phyloP scores from a whole-genome alignment of 2,113 vertebrate genomes.

The Lasiurus cinereus region DNA sequence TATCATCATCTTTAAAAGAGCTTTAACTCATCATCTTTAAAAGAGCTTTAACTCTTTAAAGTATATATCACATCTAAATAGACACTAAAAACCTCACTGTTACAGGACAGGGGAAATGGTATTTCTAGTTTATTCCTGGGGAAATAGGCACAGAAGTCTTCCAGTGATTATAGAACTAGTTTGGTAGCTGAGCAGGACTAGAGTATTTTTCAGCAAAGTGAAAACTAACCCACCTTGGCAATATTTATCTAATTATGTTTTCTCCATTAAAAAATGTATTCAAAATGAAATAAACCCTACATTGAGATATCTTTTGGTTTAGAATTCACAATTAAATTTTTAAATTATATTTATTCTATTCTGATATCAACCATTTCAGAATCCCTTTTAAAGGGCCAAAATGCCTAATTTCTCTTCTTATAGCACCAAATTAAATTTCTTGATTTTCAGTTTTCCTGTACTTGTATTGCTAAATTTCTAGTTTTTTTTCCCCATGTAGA shows the following conservation, averaged over 20 bases:
- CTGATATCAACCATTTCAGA: constrained; percentile 6
- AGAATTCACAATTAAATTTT: constrained; percentile 38
- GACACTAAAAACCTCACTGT: not conserved
- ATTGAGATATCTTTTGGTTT: constrained; percentile 4
- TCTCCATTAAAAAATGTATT: not conserved
- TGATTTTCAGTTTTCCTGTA: constrained; percentile 3
- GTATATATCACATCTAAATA: not conserved
- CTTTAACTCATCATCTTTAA: constrained; percentile 2
- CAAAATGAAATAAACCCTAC: constrained; percentile 45
- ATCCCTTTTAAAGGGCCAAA: constrained; percentile 40
- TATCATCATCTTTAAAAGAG: constrained; percentile 29
- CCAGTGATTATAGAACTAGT: not conserved
- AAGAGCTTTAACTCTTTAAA: constrained; percentile 42
- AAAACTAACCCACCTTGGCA: not conserved
- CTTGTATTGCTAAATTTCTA: constrained; percentile 18
- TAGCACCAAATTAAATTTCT: constrained; percentile 51
- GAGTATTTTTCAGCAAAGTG: not conserved
- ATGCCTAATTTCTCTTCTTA: constrained; percentile 36
- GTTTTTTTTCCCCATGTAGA: not conserved
- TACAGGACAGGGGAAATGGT: not conserved
- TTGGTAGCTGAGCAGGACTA: not conserved
- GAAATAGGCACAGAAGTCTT: not conserved
- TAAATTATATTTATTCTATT: constrained; percentile 4
- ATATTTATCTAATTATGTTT: constrained; percentile 11
- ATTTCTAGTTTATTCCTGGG: not conserved